A percentile compares a stretch with the other conserved stretches of the same genome.
Conservation (phyloP, 2,797 vertebrate genomes). For the Eurystomus glaucurus region DNA sequence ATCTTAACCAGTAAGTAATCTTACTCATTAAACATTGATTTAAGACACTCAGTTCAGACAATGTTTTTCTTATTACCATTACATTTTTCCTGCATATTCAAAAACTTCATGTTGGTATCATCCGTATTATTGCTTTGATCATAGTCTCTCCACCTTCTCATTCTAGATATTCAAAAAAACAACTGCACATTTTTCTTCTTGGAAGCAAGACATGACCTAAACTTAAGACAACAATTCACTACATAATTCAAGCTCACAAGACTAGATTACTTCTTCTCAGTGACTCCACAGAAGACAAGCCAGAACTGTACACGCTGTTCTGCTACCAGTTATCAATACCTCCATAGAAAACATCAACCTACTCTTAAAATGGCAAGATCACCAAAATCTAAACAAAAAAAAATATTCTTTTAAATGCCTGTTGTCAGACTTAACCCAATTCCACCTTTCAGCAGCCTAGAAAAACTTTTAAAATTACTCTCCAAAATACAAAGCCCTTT, state of each 20-base stretch:
- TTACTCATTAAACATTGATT: constrained; percentile 9
- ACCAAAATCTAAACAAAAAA: constrained; percentile 13
- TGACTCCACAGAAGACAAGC: background rate
- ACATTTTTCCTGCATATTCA: background rate
- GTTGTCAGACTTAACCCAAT: background rate
- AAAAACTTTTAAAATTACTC: background rate
- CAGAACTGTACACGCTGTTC: background rate
- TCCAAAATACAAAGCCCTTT: background rate
- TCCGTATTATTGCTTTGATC: background rate
- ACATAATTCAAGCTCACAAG: background rate
- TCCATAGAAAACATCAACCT: background rate
- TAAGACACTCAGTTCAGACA: background rate
- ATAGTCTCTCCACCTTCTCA: background rate
- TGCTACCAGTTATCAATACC: background rate
- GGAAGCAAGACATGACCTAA: background rate
- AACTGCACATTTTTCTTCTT: background rate
- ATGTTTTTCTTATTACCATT: background rate
- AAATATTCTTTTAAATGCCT: background rate
- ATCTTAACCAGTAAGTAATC: background rate
- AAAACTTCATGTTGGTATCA: background rate
- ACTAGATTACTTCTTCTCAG: background rate
- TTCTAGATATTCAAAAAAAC: background rate
- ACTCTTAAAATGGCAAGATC: constrained; percentile 5
- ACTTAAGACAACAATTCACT: background rate
- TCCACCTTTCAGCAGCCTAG: background rate